Conservation (phyloP, 2,113 vertebrate genomes). For the Eublepharis macularius region DNA sequence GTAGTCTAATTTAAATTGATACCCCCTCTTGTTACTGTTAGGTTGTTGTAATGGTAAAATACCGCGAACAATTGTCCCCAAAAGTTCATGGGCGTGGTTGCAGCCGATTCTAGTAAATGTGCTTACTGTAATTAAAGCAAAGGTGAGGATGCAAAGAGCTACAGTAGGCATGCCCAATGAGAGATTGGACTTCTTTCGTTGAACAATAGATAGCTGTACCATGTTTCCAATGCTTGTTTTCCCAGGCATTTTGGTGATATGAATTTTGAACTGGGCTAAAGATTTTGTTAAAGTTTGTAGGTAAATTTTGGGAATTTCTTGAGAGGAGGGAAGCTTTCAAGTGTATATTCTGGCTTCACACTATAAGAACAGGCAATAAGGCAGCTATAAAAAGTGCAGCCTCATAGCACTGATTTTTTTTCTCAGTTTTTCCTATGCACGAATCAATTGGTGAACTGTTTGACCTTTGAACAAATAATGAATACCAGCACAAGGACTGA, state of each 20-base stretch:
- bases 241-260: too few relatives aligned
- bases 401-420: too few relatives aligned
- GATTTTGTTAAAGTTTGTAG: too few relatives aligned
- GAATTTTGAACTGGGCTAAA: too few relatives aligned
- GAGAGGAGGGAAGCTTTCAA: too few relatives aligned
- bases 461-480: conserved; percentile 3
- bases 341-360: too few relatives aligned
- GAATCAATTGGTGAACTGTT: neutral
- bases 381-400: too few relatives aligned
- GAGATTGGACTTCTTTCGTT: neutral
- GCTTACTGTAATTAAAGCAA: neutral
- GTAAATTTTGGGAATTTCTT: too few relatives aligned
- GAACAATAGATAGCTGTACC: too few relatives aligned
- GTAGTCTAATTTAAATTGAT: neutral
- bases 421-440: too few relatives aligned
- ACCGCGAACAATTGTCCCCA: neutral
- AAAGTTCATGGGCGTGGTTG: neutral
- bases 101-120: neutral
- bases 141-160: neutral
- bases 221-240: neutral
- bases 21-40: neutral
- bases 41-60: neutral
- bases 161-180: neutral
- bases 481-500: neutral
- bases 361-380: too few relatives aligned